Conservation (phyloP, 2,888 invertebrate species). For the Sinelater perroti region DNA sequence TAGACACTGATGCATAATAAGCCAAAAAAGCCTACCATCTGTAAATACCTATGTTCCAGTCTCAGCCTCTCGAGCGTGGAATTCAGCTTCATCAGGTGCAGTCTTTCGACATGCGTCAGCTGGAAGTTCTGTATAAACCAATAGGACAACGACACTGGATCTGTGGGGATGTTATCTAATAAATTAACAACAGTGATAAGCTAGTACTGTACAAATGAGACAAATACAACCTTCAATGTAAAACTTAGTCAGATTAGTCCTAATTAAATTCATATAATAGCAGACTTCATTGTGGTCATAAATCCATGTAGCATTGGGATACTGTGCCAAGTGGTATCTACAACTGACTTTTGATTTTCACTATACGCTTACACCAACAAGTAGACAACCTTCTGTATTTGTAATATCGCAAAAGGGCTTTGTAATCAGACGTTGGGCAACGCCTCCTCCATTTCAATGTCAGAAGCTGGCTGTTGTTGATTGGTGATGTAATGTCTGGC, state of each 20-base stretch:
- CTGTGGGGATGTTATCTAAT: constrained; percentile 63
- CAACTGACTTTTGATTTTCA: too few relatives aligned
- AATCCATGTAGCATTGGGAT: constrained; percentile 53
- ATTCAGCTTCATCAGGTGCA: constrained; percentile 71
- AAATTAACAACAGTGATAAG: not conserved
- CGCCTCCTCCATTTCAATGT: constrained; percentile 61
- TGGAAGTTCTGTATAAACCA: constrained; percentile 84
- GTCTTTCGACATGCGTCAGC: constrained; percentile 70
- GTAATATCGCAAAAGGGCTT: constrained; percentile 49
- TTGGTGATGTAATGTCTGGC: constrained; percentile 66
- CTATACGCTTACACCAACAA: too few relatives aligned
- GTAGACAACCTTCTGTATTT: constrained; percentile 51
- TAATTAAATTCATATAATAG: constrained; percentile 51
- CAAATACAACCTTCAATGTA: constrained; percentile 46
- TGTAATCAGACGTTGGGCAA: constrained; percentile 47
- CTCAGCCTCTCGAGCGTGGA: constrained; percentile 73
- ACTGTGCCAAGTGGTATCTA: constrained; percentile 56
- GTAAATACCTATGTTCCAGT: constrained; percentile 64
- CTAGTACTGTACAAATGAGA: not conserved
- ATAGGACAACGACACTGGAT: constrained; percentile 76
- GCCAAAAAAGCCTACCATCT: constrained; percentile 53
- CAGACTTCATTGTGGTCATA: constrained; percentile 56
- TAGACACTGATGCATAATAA: constrained; percentile 24
- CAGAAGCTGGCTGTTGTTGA: constrained; percentile 61
- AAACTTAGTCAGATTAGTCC: constrained; percentile 48